Base-by-base conservation (phyloP, 1,140 invertebrate genomes). In the Polyergus mexicanus region DNA sequence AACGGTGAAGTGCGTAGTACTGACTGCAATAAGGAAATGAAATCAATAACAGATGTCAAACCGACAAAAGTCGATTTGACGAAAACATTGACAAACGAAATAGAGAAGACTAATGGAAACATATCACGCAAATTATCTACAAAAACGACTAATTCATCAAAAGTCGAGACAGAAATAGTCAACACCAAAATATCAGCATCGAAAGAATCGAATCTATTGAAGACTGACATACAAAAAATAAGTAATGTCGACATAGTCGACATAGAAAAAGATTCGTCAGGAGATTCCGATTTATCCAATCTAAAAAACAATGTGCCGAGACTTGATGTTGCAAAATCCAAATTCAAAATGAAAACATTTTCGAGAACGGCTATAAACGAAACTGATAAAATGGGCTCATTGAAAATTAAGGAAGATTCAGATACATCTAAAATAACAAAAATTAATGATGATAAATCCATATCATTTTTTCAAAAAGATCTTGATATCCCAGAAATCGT, bases 1-100 rank as follows among this genome's bases (percentile, higher is more conserved):
- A 74, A 56, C 58, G 25, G n/a, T 44, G 41, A 81, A 28, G 8
- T 62, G 44, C 66, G 10, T 44, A 86, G 16, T 32, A 84, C 11
- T 38, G 38, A 74, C 11, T n/a, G 25, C 13, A 25, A 41, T 22
- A 22, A 77, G 19, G n/a, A 44, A 38, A 3, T 13, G 16, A 84
- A 63, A 76, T 22, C 47, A 38, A 11, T 11, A 3, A 44, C 25
- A 1, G 25, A 60, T 44, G n/a, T 74, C 25, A 83, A 75, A n/a
- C 41, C 25, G 56, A 0, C 68, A 72, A 47, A 32, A 25, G 5
- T 47, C 28, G 19, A 10, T 38, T 13, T 41, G 66, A 28, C 11
- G 6, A 22, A 72, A 74, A 47, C 47, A 19, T 7, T 22, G 0
- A 51, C 1, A 4, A 38, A 65, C 3, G 28, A 54, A 7, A 8